phyloP scores from a whole-genome alignment of 2,888 invertebrate genomes.

The Heteromyza rotundicornis region DNA sequence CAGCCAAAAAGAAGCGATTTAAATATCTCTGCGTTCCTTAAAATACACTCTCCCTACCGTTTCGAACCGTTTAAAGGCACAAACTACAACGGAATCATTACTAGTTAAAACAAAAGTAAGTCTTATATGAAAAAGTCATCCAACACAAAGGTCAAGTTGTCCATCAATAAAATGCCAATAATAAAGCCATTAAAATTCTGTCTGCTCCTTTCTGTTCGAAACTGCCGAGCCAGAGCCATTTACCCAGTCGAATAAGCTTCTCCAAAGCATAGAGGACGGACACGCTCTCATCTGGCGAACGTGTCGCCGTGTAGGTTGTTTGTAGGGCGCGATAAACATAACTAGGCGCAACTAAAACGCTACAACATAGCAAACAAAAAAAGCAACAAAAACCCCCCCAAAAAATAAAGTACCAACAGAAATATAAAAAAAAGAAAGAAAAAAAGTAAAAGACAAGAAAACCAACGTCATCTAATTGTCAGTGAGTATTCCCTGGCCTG shows the following conservation, averaged over 20 bases:
- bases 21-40: no score
- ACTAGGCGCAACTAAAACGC: conserved; percentile 8
- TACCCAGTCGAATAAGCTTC: no score
- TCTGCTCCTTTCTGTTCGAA: no score
- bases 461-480: conserved; percentile 17
- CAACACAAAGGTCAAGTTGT: conserved; percentile 4
- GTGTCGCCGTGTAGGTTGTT: conserved; percentile 8
- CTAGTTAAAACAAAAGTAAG: no score
- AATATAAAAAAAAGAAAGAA: conserved; percentile 8
- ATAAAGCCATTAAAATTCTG: background rate
- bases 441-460: conserved; percentile 9
- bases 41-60: no score
- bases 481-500: background rate
- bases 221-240: no score
- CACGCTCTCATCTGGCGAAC: no score
- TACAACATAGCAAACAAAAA: background rate
- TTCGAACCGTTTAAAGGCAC: no score
- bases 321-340: conserved; percentile 24
- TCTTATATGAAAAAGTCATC: no score
- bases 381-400: background rate
- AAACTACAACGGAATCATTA: no score
- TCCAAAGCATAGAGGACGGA: no score
- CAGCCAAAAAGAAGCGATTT: no score
- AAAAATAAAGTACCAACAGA: conserved; percentile 4
- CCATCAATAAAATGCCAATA: background rate